Percentiles rank a stretch among this genome's conserved stretches.
Evolutionary conservation across 2,113 vertebrate genomes (phyloP).

Genomic region (Psilopsiagon aurifrons): DNA sequence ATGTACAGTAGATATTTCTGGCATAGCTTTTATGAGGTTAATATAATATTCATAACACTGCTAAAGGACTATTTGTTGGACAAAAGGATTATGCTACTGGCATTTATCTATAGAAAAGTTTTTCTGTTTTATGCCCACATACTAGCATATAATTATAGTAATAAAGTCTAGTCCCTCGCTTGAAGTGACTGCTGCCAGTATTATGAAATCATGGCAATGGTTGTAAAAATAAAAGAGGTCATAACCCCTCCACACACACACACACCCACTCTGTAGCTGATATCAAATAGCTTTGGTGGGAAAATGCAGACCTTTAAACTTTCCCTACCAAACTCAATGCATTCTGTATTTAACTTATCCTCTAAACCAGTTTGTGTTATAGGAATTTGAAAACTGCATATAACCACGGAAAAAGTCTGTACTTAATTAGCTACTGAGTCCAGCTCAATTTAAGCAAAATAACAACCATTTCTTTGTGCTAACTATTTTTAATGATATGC

Average conservation of each 20-base stretch:
- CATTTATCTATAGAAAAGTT: conserved; percentile 79
- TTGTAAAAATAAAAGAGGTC: conserved; percentile 86
- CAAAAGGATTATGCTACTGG: conserved; percentile 75
- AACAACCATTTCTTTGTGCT: conserved; percentile 73
- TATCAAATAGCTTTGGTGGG: conserved; percentile 86
- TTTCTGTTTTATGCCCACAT: conserved; percentile 81
- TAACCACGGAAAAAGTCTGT: conserved; percentile 67
- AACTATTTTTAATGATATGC: conserved; percentile 64
- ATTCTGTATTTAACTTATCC: conserved; percentile 78
- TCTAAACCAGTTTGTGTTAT: conserved; percentile 76
- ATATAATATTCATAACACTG: conserved; percentile 69
- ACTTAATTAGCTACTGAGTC: conserved; percentile 73
- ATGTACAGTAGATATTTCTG: conserved; percentile 47
- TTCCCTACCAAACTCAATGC: conserved; percentile 78
- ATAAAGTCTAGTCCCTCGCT: conserved; percentile 74
- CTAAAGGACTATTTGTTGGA: conserved; percentile 70
- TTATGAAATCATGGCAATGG: conserved; percentile 84
- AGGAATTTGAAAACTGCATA: conserved; percentile 77
- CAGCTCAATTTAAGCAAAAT: conserved; percentile 52
- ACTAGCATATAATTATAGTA: conserved; percentile 81
- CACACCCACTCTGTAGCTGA: conserved; percentile 79
- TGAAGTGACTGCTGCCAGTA: conserved; percentile 76
- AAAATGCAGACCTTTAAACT: conserved; percentile 88
- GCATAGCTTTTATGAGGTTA: conserved; percentile 55
- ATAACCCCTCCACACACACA: conserved; percentile 80